These are phyloP conservation scores for Coreoperca whiteheadi DNA, from an alignment of 2,113 vertebrate genomes.

Conservation along the genomic window DNA sequence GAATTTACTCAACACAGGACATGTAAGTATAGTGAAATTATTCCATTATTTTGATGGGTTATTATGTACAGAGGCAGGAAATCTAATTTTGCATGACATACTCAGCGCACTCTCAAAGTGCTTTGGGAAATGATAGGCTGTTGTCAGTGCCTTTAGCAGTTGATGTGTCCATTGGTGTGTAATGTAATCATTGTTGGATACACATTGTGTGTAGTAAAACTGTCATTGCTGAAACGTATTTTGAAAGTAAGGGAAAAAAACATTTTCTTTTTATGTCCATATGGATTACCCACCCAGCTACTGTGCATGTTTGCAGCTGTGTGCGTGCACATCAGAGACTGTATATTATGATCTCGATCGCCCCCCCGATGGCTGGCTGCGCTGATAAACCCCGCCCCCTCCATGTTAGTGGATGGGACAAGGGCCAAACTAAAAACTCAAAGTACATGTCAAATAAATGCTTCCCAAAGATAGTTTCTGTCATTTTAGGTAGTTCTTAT, in stretches of 20 bases:
- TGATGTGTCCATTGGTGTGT: conserved; percentile 21
- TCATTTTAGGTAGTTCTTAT: too few species aligned
- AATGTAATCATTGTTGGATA: not conserved
- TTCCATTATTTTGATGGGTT: conserved; percentile 37
- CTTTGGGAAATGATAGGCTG: conserved; percentile 42
- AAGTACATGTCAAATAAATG: too few species aligned
- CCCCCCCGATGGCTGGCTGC: too few species aligned
- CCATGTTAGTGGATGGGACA: too few species aligned
- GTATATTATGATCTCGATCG: too few species aligned
- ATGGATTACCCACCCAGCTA: conserved; percentile 2
- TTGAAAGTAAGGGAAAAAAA: not conserved
- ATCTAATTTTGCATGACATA: conserved; percentile 51
- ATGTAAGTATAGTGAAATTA: conserved; percentile 40
- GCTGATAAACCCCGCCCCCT: too few species aligned
- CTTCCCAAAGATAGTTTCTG: too few species aligned
- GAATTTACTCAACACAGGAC: conserved; percentile 21
- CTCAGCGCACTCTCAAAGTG: not conserved
- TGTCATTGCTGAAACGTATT: conserved; percentile 21
- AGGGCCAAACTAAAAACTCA: too few species aligned
- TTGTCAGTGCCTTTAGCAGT: conserved; percentile 30
- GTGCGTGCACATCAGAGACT: too few species aligned
- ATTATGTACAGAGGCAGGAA: conserved; percentile 30
- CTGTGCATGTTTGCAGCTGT: not conserved
- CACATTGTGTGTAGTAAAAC: not conserved
- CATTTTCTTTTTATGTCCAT: conserved; percentile 1